Conservation (phyloP, 2,888 invertebrate species). For the Embidobia sp. region DNA sequence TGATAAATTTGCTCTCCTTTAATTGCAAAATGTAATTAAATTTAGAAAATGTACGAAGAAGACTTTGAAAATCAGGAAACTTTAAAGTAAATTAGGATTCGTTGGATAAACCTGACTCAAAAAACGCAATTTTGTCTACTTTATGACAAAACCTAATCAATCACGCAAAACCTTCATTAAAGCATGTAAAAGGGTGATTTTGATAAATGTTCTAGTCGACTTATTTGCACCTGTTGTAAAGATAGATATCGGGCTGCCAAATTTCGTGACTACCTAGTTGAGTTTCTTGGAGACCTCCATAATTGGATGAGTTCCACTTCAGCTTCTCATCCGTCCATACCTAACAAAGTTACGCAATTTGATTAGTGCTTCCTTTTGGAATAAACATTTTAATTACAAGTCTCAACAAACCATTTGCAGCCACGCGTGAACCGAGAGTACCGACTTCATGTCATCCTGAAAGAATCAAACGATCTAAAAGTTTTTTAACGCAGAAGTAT, state of each 20-base stretch:
- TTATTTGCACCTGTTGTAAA: constrained; percentile 85
- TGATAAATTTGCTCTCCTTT: too few relatives aligned
- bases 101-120: too few relatives aligned
- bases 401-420: constrained; percentile 58
- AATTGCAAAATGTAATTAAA: too few relatives aligned
- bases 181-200: too few relatives aligned
- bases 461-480: constrained; percentile 33
- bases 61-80: too few relatives aligned
- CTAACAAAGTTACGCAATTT: constrained; percentile 81
- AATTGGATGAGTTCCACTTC: constrained; percentile 87
- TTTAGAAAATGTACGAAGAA: too few relatives aligned
- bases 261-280: constrained; percentile 87
- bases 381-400: neutral
- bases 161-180: too few relatives aligned
- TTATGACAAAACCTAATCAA: too few relatives aligned
- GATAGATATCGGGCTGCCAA: constrained; percentile 89
- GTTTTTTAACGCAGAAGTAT: too few relatives aligned
- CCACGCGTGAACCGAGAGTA: constrained; percentile 61
- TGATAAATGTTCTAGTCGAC: constrained; percentile 44
- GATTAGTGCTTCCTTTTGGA: neutral
- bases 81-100: too few relatives aligned
- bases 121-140: too few relatives aligned
- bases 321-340: constrained; percentile 89
- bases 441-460: constrained; percentile 64
- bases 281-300: constrained; percentile 85